Conservation (phyloP, 2,888 invertebrate species). For the Diploptera punctata region DNA sequence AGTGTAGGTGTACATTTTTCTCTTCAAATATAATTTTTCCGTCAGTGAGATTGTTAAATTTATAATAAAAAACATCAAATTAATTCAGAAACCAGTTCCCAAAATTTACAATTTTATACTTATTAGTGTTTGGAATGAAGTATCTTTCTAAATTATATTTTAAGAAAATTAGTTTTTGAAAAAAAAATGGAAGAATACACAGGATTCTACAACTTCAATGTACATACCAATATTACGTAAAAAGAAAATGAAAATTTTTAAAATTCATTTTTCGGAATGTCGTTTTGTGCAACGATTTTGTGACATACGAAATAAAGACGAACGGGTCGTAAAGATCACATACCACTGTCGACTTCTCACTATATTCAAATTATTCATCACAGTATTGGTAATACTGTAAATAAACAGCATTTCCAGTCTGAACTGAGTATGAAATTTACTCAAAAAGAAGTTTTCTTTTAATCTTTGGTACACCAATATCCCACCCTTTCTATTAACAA, state of each 20-base stretch:
- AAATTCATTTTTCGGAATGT: not conserved
- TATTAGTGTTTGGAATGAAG: too few relatives aligned
- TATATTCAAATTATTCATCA: slow-evolving; percentile 16
- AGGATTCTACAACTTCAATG: too few relatives aligned
- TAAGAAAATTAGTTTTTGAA: too few relatives aligned
- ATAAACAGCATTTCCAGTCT: slow-evolving; percentile 16
- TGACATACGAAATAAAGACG: not conserved
- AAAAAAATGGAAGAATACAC: too few relatives aligned
- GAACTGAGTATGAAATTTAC: not conserved
- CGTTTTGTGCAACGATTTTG: not conserved
- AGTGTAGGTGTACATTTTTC: too few relatives aligned
- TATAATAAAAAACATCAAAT: too few relatives aligned
- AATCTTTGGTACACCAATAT: slow-evolving; percentile 9
- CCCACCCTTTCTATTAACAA: not conserved
- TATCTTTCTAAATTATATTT: too few relatives aligned
- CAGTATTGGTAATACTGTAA: slow-evolving; percentile 14
- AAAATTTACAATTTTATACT: too few relatives aligned
- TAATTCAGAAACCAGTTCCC: too few relatives aligned
- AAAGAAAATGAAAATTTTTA: not conserved
- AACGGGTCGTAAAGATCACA: not conserved
- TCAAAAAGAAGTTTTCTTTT: not conserved
- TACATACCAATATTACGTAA: not conserved
- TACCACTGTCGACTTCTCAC: not conserved
- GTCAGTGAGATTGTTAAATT: too few relatives aligned
- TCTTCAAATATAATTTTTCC: too few relatives aligned